Base-by-base conservation (phyloP, 2,113 vertebrate species). In the Orthonyx spaldingii region DNA sequence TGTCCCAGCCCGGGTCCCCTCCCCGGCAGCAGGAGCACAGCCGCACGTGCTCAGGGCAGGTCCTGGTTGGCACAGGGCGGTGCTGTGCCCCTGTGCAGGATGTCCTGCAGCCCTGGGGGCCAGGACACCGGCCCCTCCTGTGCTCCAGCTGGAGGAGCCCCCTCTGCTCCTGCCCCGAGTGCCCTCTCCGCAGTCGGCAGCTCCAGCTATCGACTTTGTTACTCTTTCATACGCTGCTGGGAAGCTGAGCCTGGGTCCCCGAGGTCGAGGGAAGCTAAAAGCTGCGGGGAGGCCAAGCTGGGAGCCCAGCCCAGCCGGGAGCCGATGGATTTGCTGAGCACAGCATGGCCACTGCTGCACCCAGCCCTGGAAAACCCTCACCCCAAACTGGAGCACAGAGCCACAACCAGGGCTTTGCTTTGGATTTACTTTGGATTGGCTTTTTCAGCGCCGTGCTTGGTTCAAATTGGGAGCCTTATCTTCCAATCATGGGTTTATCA, bases 371-470 rank as follows among this genome's bases (percentile, higher is more conserved):
- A 35, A 21, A 50, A 3, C 7, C 19, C 9, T 15, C 33, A 14
- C 2, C 65, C 61, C 50, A 9, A 7, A 15, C 10, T 5, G 11
- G 23, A 24, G 64, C 6, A 0, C 11, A 21, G 22, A 16, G 9
- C 16, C 28, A 4, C 37, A 33, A 32, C 3, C 2, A 6, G 49
- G 10, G 44, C 23, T 9, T 20, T 13, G 7, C 56, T 46, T 7
- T 41, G 23, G 10, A 2, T 12, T 64, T 37, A 19, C 13, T 4
- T 32, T 33, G 10, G 16, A 10, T n/a, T n/a, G 33, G 32, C 35
- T 35, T 24, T 46, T 19, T 4, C 60, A 37, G 8, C 53, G 68
- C 49, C 8, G 19, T 11, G 15, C 47, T 37, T 5, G 20, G 42
- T 7, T 46, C 49, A 28, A 3, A 13, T 1, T 18, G 30, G 7